Evolutionary conservation across 2,797 vertebrate species (phyloP), one percentile per base, ranked within the genome.

Genomic region (Tangara arthus): DNA sequence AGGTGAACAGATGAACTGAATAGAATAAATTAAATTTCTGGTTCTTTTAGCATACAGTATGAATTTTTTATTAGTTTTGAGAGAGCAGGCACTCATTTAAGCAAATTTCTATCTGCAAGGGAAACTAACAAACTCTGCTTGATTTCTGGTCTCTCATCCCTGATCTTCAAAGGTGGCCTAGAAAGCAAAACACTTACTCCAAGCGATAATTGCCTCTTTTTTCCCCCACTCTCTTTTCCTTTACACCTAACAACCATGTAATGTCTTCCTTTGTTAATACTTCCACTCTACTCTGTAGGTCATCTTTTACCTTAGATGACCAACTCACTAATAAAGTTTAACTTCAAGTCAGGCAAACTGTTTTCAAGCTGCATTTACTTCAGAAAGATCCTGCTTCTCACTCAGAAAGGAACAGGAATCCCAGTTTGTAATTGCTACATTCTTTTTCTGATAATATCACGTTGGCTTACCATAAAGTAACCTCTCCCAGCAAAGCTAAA

Each of bases 171-270:
- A 92, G 34, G 19, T 30, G 46, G 27, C 53, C 27, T 85, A 90
- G 47, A 86, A 86, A 95, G 28, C 56, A 88, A 83, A 94, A 86
- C 57, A 61, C 42, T 93, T 82, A 64, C 23, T 81, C 37, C 87
- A 81, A 79, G 79, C 82, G 87, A 75, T 94, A 95, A 96, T 94
- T 95, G 78, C 30, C 26, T 85, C 47, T 37, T 71, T 39, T 19
- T 4, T 0, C 1, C 8, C 10, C 11, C 27, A 15, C 8, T 11
- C 34, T 9, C 65, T 20, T 5, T 78, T 96, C 57, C 39, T 93
- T 87, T 86, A 81, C 57, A 72, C n/a, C 42, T 78, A 75, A 81
- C 12, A 93, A 83, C 76, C 26, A 37, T 39, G 28, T 13, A 55
- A 50, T 32, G 0, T 69, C 69, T 86, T 89, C 60, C 49, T 90